Evolutionary conservation across 23 tunicate species (phyloP).

Genomic region (Ciona savignyi): DNA sequence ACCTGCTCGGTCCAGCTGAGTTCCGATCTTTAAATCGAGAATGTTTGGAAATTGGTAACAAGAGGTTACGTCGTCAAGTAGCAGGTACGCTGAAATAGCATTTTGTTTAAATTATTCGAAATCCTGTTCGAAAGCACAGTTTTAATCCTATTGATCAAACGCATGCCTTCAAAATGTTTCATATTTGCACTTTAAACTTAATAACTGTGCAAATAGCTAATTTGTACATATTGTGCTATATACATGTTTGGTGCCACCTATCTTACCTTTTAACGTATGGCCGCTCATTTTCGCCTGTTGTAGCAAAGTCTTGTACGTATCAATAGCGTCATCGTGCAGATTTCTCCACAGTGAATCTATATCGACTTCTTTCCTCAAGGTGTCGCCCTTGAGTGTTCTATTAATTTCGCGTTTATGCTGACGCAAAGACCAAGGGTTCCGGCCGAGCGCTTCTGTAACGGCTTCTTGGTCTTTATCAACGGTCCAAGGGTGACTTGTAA

Average conservation of each 20-base stretch:
- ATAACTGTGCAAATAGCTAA: too few species aligned
- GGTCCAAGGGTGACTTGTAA: constrained; percentile 75
- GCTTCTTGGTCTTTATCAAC: constrained; percentile 85
- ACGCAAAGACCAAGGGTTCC: constrained; percentile 77
- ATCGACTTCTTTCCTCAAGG: neutral
- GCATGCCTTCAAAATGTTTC: too few species aligned
- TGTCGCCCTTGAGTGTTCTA: constrained; percentile 46
- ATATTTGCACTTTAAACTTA: too few species aligned
- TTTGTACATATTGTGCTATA: too few species aligned
- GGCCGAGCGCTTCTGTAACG: constrained; percentile 58
- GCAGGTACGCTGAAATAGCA: constrained; percentile 63
- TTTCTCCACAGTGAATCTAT: neutral
- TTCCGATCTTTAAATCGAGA: constrained; percentile 67
- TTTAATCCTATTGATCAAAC: too few species aligned
- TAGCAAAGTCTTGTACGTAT: neutral
- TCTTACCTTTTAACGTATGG: neutral
- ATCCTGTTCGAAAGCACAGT: too few species aligned
- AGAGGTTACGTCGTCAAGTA: constrained; percentile 66
- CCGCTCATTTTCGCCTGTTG: neutral
- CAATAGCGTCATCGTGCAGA: neutral
- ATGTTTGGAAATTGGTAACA: constrained; percentile 40
- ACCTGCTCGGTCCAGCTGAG: constrained; percentile 52
- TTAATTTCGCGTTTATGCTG: constrained; percentile 65
- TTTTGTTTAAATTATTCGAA: too few species aligned
- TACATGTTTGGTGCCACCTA: too few species aligned